Evolutionary conservation across 2,797 vertebrate species (phyloP), one percentile per base, ranked within the genome.

Genomic region (Odontamblyopus rebecca): DNA sequence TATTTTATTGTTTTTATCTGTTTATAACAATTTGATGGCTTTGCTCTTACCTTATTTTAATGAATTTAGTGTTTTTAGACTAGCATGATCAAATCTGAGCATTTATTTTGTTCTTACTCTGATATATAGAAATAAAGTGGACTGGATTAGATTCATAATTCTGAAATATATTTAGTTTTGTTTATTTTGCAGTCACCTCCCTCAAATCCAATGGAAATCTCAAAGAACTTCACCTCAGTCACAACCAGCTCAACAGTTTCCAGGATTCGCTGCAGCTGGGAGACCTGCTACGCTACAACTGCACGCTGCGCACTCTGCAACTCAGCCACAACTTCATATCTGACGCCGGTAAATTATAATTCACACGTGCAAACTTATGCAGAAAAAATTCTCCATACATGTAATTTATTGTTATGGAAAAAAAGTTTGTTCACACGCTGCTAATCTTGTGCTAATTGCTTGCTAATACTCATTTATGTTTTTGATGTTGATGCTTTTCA

Each of bases 231-330:
- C 87, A 92, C 76, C 88, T 94, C 0, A 74, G 82, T 69, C 78
- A 88, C 87, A 95, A 95, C 75, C 76, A 81, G 41, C 86, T 94
- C 66, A 95, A 93, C 85, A 88, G 93, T 73, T 92, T 89, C 87
- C 93, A 94, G 84, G 94, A 95, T 11, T 86, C 93, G 59, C 85
- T 95, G 85, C 91, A 95, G 72, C 77, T 95, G 0, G 89, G 90
- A 56, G 93, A 94, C 35, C 86, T 95, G 15, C 88, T 95, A 3
- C 85, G 83, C 65, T 90, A 87, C 82, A 95, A 94, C 89, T 53
- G 19, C 73, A 84, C 88, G 13, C 78, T 95, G 30, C 78, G 79
- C 65, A 88, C 75, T 0, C 86, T 95, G 81, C 89, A 93, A 74
- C 86, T 95, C 8, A 92, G 90, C 80, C 77, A 92, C 83, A 95